Base-by-base conservation (phyloP, 2,113 vertebrate genomes). In the Apteryx owenii region DNA sequence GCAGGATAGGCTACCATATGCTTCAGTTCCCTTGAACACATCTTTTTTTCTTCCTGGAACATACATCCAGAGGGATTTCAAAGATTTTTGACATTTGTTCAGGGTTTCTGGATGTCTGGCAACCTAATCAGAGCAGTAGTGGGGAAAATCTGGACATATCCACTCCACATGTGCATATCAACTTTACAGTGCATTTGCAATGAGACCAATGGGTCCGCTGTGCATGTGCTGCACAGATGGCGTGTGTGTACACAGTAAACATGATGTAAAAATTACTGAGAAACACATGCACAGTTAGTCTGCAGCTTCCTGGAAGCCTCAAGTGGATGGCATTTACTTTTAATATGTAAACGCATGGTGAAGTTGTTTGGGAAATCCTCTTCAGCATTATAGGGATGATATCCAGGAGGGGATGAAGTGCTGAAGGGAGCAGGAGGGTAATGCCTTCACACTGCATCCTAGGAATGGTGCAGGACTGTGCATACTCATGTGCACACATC, bases 181-280 rank as follows among this genome's bases (percentile, higher is more conserved):
- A 81, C 95, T 96, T 97, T 95, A 85, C 96, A 93, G 88, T 54
- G 95, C 95, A 97, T 97, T 96, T 93, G 75, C 95, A 95, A 97
- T 93, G 93, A 96, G 91, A 91, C 95, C 88, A 94, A 58, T 53
- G 3, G 0, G 94, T 44, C 93, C 79, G 72, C 87, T 73, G 0
- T 94, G 75, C 96, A 94, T 95, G 95, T 96, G 96, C 82, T 91
- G 79, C 95, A 90, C 96, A 97, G 96, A 97, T 97, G 96, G 96
- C 75, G 91, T 77, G 19, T 66, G 71, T 90, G 85, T 85, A 70
- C 18, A 33, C 91, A 73, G 91, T 93, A 96, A 97, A 96, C 96
- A 96, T 73, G 91, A 96, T 97, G 79, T 93, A 96, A 94, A 97
- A 97, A 91, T 96, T 91, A 91, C 90, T 62, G 68, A 91, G 95